Evolutionary conservation across 2,797 vertebrate genomes (phyloP), one percentile per base, ranked within the genome.

Genomic region (Myotis planiceps): DNA sequence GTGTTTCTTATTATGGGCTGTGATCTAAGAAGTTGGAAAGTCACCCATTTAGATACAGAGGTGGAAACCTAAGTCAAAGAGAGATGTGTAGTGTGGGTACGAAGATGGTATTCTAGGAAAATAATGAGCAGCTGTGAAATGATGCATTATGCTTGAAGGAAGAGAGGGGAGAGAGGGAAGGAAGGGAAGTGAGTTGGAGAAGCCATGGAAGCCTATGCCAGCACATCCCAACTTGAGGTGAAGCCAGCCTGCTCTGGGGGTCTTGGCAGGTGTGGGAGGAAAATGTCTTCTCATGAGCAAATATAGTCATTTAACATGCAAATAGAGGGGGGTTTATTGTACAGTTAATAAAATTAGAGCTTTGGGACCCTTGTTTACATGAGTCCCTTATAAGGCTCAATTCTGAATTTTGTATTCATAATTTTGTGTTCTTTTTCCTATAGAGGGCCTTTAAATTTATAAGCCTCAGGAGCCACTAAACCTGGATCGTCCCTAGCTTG

Each of bases 321-420:
- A 23, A 23, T 13, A 27, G 19, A 81, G 27, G 15, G n/a, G 4
- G 15, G 12, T 63, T 53, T 72, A n/a, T 34, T 15, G 0, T 27
- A n/a, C 45, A 72, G 12, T 25, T 45, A 66, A 78, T 32, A 34
- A 90, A 72, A 6, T 23, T 63, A 51, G 42, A 92, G n/a, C 16
- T 37, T 84, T 6, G 14, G 21, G 10, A 6, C 81, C 6, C 9
- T 66, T 37, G 19, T 68, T 65, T 19, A 27, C n/a, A 25, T 3
- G 19, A 47, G 5, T 60, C 21, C 16, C 27, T 90, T 81, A 19
- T 18, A 76, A 85, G 13, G 0, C 8, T 63, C n/a, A 18, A 23
- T 85, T 94, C 49, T 72, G 19, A 65, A n/a, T 63, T 96, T 84
- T 42, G 19, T n/a, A n/a, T 92, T 87, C 27, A 51, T 63, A 85